A percentile compares a stretch with the other conserved stretches of the same genome.
Evolutionary conservation across 1,140 invertebrate genomes (phyloP).

Genomic region (Plodia interpunctella): DNA sequence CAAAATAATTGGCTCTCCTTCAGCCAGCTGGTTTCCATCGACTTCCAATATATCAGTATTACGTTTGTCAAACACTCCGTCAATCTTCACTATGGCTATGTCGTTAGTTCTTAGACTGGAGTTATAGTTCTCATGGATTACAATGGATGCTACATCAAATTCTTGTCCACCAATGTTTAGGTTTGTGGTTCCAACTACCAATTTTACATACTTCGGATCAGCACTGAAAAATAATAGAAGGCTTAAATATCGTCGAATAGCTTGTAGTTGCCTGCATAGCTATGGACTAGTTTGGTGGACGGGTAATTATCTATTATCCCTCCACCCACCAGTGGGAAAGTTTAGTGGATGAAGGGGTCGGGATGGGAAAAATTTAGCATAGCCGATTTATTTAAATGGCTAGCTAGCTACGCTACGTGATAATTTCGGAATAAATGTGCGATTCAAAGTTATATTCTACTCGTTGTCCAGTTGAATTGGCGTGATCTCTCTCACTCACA

Average conservation of each 20-base stretch:
- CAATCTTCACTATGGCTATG: constrained; percentile 50
- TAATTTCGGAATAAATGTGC: too few relatives aligned
- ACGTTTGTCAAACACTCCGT: constrained; percentile 35
- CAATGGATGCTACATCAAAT: constrained; percentile 35
- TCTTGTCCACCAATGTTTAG: constrained; percentile 36
- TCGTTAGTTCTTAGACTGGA: constrained; percentile 40
- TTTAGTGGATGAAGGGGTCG: too few relatives aligned
- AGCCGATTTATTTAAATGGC: too few relatives aligned
- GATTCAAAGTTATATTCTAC: too few relatives aligned
- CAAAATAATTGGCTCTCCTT: constrained; percentile 44
- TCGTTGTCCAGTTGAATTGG: too few relatives aligned
- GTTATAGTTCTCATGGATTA: constrained; percentile 45
- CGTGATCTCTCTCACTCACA: too few relatives aligned
- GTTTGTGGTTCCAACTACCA: constrained; percentile 49
- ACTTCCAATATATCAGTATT: constrained; percentile 34
- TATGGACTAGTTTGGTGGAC: too few relatives aligned
- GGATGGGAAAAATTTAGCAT: too few relatives aligned
- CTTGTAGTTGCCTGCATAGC: too few relatives aligned
- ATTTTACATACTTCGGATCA: constrained; percentile 44
- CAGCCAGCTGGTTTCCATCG: constrained; percentile 29
- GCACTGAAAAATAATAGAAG: constrained; percentile 40
- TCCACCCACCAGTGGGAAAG: too few relatives aligned
- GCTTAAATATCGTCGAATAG: background rate
- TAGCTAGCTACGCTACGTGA: too few relatives aligned
- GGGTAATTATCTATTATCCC: too few relatives aligned